These are phyloP conservation scores for Onthophagus sagittarius DNA, from an alignment of 2,888 invertebrate genomes.

Conservation along the genomic window DNA sequence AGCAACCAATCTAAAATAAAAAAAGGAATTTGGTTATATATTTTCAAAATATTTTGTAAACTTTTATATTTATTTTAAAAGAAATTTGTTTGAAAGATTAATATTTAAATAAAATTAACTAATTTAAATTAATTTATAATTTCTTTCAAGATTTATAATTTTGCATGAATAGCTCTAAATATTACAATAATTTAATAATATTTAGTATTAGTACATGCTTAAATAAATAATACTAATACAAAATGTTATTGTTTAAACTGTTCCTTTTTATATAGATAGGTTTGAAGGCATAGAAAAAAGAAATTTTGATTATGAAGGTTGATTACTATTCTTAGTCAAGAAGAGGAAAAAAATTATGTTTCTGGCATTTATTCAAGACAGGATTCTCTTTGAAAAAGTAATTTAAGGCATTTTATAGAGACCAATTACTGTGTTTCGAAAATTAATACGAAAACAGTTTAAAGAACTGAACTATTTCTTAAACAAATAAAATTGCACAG, in stretches of 20 bases:
- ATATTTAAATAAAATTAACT: neutral
- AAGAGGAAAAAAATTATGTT: too few species aligned
- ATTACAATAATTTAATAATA: conserved; percentile 31
- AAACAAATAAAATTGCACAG: too few species aligned
- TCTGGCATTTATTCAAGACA: too few species aligned
- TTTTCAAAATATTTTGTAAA: neutral
- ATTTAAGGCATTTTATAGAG: too few species aligned
- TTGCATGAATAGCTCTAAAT: conserved; percentile 42
- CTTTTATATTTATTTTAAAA: neutral
- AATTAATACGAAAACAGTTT: too few species aligned
- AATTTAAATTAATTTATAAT: neutral
- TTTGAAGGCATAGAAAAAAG: too few species aligned
- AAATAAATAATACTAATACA: neutral
- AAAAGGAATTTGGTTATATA: neutral
- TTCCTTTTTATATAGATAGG: too few species aligned
- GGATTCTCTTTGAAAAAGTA: too few species aligned
- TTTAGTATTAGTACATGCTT: conserved; percentile 45
- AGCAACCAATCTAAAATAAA: conserved; percentile 61
- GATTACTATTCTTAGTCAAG: too few species aligned
- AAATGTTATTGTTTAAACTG: neutral
- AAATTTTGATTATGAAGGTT: too few species aligned
- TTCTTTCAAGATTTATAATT: conserved; percentile 25
- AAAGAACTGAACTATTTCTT: too few species aligned
- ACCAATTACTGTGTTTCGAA: too few species aligned
- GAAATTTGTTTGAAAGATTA: neutral